Evolutionary conservation across 2,113 vertebrate species (phyloP).

Genomic region (Oreocharis arfaki): DNA sequence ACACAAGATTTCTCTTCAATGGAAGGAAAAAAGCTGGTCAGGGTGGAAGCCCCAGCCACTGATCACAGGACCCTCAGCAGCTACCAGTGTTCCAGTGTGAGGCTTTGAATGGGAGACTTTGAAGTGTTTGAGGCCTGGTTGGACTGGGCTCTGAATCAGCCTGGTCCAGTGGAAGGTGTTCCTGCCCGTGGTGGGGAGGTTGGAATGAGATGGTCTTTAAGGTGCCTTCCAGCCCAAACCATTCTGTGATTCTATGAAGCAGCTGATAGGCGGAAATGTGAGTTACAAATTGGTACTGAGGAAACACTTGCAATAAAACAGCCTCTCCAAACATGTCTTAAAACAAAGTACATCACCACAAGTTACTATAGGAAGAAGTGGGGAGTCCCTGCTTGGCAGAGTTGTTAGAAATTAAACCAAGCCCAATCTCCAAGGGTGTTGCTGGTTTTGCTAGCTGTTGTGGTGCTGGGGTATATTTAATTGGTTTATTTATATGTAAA

Average conservation of each 20-base stretch:
- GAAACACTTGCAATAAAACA: background rate
- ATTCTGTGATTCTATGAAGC: background rate
- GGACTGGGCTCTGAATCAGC: background rate
- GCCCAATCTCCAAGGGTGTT: background rate
- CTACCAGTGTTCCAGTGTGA: background rate
- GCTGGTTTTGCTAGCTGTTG: background rate
- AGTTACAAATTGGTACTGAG: background rate
- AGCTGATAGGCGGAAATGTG: background rate
- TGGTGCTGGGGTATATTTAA: background rate
- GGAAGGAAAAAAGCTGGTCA: background rate
- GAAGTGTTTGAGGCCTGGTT: background rate
- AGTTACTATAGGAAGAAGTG: background rate
- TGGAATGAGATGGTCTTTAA: background rate
- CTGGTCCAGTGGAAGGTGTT: background rate
- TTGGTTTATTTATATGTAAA: background rate
- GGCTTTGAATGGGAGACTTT: background rate
- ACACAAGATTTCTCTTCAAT: background rate
- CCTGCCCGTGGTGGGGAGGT: background rate
- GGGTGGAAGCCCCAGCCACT: background rate
- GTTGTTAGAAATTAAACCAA: background rate
- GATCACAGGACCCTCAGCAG: background rate
- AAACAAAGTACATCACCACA: background rate
- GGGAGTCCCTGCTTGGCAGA: background rate
- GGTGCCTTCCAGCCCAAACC: background rate
- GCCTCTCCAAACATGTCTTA: fast-evolving